phyloP scores from a whole-genome alignment of 1,140 invertebrate species.

The Campoletis sonorensis region DNA sequence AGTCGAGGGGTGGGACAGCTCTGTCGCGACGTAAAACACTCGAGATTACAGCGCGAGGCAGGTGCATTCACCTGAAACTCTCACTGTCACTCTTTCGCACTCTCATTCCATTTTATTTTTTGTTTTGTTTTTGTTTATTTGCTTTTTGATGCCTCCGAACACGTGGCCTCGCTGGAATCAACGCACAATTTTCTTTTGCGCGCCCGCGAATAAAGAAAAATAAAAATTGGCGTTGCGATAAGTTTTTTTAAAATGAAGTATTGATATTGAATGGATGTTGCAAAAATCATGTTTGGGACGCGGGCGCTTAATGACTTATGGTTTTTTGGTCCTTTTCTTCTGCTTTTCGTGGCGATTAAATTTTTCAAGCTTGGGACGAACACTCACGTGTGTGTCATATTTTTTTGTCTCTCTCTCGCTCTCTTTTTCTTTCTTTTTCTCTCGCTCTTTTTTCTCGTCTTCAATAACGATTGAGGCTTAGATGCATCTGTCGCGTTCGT shows the following conservation, averaged over 20 bases:
- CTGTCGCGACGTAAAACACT: conserved; percentile 9
- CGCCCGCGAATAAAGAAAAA: not conserved
- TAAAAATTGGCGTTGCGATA: not conserved
- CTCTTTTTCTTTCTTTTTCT: no score
- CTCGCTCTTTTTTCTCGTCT: no score
- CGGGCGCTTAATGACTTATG: no score
- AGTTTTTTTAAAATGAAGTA: not conserved
- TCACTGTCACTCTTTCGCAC: conserved; percentile 11
- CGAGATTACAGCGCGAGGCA: conserved; percentile 20
- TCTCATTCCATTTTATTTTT: not conserved
- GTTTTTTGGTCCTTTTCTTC: no score
- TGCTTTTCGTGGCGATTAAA: no score
- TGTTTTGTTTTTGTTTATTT: not conserved
- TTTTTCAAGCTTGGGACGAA: no score
- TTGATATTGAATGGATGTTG: not conserved
- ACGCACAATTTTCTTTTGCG: not conserved
- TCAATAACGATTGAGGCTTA: no score
- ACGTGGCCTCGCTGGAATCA: not conserved
- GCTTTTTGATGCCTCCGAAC: not conserved
- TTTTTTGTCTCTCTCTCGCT: no score
- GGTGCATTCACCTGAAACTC: conserved; percentile 14
- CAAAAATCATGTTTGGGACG: no score
- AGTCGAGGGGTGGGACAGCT: not conserved
- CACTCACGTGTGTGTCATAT: no score
- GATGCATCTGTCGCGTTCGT: not conserved